phyloP scores from a whole-genome alignment of 2,113 vertebrate species.

The Pseudopipra pipra region DNA sequence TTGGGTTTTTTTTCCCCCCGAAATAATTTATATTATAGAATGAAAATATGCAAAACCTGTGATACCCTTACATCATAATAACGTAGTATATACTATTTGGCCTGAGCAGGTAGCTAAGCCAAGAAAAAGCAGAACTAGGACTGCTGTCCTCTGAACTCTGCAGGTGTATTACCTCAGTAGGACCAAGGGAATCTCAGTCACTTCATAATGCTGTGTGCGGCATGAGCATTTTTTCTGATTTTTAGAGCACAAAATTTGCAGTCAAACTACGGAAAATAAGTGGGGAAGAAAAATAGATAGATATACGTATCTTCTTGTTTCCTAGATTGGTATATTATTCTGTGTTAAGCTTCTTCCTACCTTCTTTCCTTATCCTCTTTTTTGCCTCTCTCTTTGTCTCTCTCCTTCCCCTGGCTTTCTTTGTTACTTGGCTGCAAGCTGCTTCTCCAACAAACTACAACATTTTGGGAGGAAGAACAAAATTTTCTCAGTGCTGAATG shows the following conservation, averaged over 20 bases:
- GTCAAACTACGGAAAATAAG: not conserved
- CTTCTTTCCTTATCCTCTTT: not conserved
- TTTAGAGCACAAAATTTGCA: not conserved
- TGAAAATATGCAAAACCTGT: not conserved
- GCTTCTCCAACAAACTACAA: not conserved
- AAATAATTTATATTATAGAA: not conserved
- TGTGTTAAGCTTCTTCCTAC: not conserved
- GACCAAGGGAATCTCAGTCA: not conserved
- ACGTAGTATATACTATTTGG: not conserved
- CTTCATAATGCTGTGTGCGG: not conserved
- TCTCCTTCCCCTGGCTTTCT: too few relatives aligned
- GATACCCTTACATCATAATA: not conserved
- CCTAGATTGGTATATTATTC: not conserved
- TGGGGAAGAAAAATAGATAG: not conserved
- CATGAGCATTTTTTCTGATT: not conserved
- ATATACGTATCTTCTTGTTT: not conserved
- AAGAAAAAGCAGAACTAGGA: not conserved
- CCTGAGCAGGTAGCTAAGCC: not conserved
- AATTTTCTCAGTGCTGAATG: not conserved
- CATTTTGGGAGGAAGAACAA: not conserved
- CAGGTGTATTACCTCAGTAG: not conserved
- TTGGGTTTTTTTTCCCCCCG: not conserved
- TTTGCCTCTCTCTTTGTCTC: not conserved
- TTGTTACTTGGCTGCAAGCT: not conserved
- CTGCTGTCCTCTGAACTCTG: not conserved